Base-by-base conservation (phyloP, 2,797 vertebrate genomes). In the Fundulus diaphanus region DNA sequence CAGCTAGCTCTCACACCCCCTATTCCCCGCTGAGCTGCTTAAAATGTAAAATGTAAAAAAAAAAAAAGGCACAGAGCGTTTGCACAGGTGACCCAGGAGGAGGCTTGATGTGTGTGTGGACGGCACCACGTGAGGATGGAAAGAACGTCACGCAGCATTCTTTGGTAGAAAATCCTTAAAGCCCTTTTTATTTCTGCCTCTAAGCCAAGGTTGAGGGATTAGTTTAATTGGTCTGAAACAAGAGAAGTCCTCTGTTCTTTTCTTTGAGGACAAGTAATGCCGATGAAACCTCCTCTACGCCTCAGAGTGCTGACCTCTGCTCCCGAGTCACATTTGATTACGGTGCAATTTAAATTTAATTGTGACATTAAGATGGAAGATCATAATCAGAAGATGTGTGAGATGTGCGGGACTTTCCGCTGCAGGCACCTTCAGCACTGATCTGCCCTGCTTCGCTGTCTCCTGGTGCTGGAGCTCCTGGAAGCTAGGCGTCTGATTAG, bases 101-200 rank as follows among this genome's bases (percentile, higher is more conserved):
- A 70, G 70, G 77, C 31, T 72, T 78, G 49, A 76, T 75, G 44
- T 57, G 49, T 72, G 78, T 63, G 76, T 67, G n/a, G 51, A 61
- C 68, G 71, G 31, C 63, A 80, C 85, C 83, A 85, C n/a, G 70
- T 88, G 84, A 87, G 76, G 69, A 84, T 5, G 70, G 76, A 86
- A 82, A 83, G 77, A 91, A 90, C 80, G 56, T 85, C 81, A 83
- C 69, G 82, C 74, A 74, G 84, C 87, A 90, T 91, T 93, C 88
- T 92, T 93, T 87, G 79, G 85, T 81, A 54, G 88, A 85, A 94
- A 93, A 94, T 92, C 90, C 85, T 87, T 87, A 90, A 92, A 93
- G 89, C 89, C 79, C 80, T 87, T 90, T 92, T 89, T 79, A 82
- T 91, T 91, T 86, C 80, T 89, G 87, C 79, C 83, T 81, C 74